Percentiles rank a stretch among this genome's conserved stretches.
Evolutionary conservation across 2,888 invertebrate genomes (phyloP).

Genomic region (Agrotis segetum): DNA sequence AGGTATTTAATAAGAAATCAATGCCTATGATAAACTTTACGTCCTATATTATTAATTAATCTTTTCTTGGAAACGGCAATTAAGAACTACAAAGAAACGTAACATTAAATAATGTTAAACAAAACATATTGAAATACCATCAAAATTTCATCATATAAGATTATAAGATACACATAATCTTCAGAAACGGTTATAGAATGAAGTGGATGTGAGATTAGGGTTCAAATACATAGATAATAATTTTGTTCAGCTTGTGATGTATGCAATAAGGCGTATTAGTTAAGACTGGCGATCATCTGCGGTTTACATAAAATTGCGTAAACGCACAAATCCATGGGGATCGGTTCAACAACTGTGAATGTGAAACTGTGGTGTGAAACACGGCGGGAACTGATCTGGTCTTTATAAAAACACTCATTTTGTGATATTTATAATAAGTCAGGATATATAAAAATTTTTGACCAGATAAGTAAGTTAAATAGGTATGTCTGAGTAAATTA

Average conservation of each 20-base stretch:
- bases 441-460: too few relatives aligned
- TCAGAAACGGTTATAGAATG: constrained; percentile 33
- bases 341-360: constrained; percentile 40
- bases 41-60: not conserved
- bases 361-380: too few relatives aligned
- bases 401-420: not conserved
- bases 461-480: too few relatives aligned
- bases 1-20: not conserved
- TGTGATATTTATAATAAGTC: not conserved
- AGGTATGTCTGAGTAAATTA: too few relatives aligned
- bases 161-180: constrained; percentile 39
- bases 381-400: not conserved
- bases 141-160: constrained; percentile 23
- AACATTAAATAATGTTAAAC: constrained; percentile 1
- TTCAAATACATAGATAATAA: constrained; percentile 33
- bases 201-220: constrained; percentile 35
- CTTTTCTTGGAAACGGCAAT: not conserved
- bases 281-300: constrained; percentile 53
- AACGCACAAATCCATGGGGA: constrained; percentile 24
- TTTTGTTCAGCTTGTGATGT: constrained; percentile 31
- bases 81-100: constrained; percentile 32
- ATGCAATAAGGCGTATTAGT: constrained; percentile 47
- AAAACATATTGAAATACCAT: not conserved
- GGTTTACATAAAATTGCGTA: constrained; percentile 45
- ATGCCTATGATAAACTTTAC: not conserved